Evolutionary conservation across 2,888 invertebrate species (phyloP), one percentile per base, ranked within the genome.

Genomic region (Drosophila merina): DNA sequence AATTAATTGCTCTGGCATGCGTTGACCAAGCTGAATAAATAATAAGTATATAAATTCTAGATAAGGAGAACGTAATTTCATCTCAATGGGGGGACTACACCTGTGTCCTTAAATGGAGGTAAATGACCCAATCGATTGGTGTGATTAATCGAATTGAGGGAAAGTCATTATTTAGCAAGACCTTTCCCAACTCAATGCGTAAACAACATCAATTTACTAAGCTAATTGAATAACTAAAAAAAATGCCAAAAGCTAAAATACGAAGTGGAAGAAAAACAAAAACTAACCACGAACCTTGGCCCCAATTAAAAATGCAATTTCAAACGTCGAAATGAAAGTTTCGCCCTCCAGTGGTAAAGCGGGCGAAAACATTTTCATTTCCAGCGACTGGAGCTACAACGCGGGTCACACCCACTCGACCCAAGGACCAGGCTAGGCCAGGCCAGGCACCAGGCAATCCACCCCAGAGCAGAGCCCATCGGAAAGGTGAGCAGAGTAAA

Each of bases 181-280:
- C 76, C 79, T 72, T 78, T 66, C 36, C 25, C 36, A 36, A 36
- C n/a, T 36, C 36, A 36, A 36, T 36, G 1, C 36, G 36, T 52
- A 38, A 58, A 14, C 7, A 31, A 40, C 44, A 14, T 20, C 25
- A 71, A n/a, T 38, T 58, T 70, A 31, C 59, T 12, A 20, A 52
- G 72, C 63, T 78, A 79, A 80, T 71, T 84, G 44, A 72, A 55
- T 49, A 73, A 64, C 71, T 71, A 56, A 78, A 64, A 78, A 64
- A 54, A 76, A 55, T 58, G 66, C 33, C 48, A 30, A 33, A 45
- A 47, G 51, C 45, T n/a, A 38, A 14, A 14, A 10, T 6, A 57
- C 6, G 4, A 7, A 5, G n/a, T 36, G 36, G 3, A 36, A n/a
- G 4, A 0, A 10, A 33, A 33, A 10, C 9, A 33, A 10, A 33